These are phyloP conservation scores for Chironomus tentans DNA, from an alignment of 2,888 invertebrate species.

Conservation along the genomic window DNA sequence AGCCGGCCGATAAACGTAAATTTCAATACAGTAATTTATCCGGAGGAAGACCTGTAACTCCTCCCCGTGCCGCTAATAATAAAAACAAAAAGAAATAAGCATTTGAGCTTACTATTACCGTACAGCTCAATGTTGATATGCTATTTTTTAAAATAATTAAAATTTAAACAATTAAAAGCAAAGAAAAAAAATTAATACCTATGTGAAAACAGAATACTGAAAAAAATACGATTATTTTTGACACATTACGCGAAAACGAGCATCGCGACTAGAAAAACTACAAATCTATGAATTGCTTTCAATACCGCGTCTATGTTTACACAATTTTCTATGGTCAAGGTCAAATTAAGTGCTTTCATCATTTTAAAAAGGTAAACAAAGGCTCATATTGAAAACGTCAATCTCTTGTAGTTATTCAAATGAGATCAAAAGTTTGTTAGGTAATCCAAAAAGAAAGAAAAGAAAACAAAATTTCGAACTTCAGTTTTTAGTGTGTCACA, in stretches of 20 bases:
- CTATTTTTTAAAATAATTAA: background rate
- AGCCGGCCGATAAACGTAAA: constrained; percentile 98
- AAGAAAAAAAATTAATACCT: background rate
- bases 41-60: constrained; percentile 94
- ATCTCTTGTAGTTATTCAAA: no score
- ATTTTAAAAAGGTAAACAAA: no score
- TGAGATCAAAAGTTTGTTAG: no score
- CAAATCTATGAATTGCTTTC: no score
- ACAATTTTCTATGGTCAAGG: no score
- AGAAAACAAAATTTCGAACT: no score
- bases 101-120: background rate
- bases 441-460: no score
- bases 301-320: no score
- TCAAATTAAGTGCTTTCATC: no score
- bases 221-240: background rate
- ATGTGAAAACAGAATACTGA: background rate
- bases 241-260: background rate
- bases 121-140: constrained; percentile 14
- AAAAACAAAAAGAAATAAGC: constrained; percentile 88
- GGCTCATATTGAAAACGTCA: no score
- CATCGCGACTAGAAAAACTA: no score
- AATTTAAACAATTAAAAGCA: background rate
- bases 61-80: constrained; percentile 88
- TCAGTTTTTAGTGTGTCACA: no score
- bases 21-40: constrained; percentile 86